Evolutionary conservation across 2,797 vertebrate species (phyloP).

Genomic region (Craterocephalus amniculus): DNA sequence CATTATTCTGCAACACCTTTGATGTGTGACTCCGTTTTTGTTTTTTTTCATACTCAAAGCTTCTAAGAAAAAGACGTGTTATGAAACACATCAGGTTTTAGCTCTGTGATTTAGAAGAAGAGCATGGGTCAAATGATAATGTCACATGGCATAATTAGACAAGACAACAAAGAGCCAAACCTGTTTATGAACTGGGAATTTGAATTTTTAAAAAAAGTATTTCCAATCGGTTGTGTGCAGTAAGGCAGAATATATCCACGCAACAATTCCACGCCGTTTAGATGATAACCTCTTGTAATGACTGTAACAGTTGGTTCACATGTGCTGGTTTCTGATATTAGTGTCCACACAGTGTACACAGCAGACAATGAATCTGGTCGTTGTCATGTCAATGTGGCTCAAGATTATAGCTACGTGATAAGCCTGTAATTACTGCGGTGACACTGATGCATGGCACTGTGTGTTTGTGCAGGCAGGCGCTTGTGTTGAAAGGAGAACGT

Average conservation of each 20-base stretch:
- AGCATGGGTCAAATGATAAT: neutral
- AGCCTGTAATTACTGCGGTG: slow-evolving; percentile 78
- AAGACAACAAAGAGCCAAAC: neutral
- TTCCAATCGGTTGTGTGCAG: neutral
- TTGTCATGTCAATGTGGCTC: slow-evolving; percentile 71
- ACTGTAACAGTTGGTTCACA: slow-evolving; percentile 20
- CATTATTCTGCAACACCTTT: slow-evolving; percentile 8
- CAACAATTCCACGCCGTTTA: slow-evolving; percentile 19
- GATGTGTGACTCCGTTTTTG: slow-evolving; percentile 1
- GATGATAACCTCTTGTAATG: slow-evolving; percentile 34
- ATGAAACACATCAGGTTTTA: slow-evolving; percentile 16
- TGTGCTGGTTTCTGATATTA: slow-evolving; percentile 41
- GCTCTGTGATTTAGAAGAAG: neutral
- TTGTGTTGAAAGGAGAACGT: slow-evolving; percentile 42
- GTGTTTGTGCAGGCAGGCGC: slow-evolving; percentile 21
- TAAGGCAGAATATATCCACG: neutral
- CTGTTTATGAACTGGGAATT: slow-evolving; percentile 3
- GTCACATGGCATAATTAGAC: neutral
- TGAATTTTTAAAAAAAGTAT: too few relatives aligned
- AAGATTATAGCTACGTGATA: slow-evolving; percentile 77
- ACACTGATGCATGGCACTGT: slow-evolving; percentile 76
- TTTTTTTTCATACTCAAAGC: neutral
- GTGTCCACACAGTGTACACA: slow-evolving; percentile 22
- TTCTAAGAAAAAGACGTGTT: neutral
- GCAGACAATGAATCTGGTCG: slow-evolving; percentile 71